phyloP scores from a whole-genome alignment of 2,797 vertebrate species.

The Sorex maritimensis region DNA sequence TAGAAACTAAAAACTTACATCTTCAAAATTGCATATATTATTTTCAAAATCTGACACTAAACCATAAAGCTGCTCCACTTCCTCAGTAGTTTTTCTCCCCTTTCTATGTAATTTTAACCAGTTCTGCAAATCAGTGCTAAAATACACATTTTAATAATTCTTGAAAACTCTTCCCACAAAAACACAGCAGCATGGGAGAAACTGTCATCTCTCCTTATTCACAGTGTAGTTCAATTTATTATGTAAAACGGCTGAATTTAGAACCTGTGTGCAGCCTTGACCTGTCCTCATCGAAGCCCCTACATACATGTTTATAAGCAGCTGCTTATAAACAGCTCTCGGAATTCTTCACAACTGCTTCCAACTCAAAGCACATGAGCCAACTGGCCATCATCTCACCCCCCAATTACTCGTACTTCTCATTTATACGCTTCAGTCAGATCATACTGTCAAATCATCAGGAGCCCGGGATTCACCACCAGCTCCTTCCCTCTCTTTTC shows the following conservation, averaged over 20 bases:
- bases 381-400: not conserved
- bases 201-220: conserved; percentile 13
- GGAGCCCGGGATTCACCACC: not conserved
- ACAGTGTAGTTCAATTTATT: conserved; percentile 40
- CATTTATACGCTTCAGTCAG: not conserved
- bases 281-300: not conserved
- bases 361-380: not conserved
- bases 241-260: conserved; percentile 23
- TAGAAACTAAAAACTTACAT: not conserved
- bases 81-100: too few species aligned
- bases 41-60: conserved; percentile 71
- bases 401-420: not conserved
- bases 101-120: conserved; percentile 74
- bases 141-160: conserved; percentile 63
- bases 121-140: conserved; percentile 73
- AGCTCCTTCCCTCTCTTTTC: not conserved
- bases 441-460: not conserved
- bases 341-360: not conserved
- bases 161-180: conserved; percentile 61
- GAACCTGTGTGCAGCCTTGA: not conserved
- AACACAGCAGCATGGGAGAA: conserved; percentile 53
- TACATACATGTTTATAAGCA: not conserved
- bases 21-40: conserved; percentile 71
- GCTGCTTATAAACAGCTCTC: not conserved
- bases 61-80: conserved; percentile 57